A percentile compares a stretch with the other conserved stretches of the same genome.
Evolutionary conservation across 2,888 invertebrate genomes (phyloP).

Genomic region (Drosophila dives): DNA sequence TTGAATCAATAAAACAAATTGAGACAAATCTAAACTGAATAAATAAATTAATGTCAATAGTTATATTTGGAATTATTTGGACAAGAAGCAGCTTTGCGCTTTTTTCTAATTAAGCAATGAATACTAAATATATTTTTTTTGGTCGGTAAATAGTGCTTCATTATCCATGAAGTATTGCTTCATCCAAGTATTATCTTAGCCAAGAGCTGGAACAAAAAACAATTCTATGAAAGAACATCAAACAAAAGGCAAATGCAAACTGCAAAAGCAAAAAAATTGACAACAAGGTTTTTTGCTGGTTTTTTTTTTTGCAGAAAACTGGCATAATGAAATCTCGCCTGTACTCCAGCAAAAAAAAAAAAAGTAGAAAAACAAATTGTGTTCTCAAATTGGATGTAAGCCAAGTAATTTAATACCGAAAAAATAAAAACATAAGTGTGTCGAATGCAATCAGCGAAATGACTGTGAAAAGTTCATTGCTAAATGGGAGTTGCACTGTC

Average conservation of each 20-base stretch:
- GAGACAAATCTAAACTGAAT: constrained; percentile 38
- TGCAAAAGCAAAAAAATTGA: constrained; percentile 36
- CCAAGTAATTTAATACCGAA: constrained; percentile 64
- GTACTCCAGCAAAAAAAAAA: constrained; percentile 5
- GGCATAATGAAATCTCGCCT: constrained; percentile 60
- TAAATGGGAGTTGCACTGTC: constrained; percentile 33
- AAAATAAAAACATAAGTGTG: constrained; percentile 39
- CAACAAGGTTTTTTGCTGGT: constrained; percentile 61
- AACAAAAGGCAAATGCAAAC: constrained; percentile 32
- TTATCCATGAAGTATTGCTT: constrained; percentile 33
- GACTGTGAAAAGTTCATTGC: constrained; percentile 58
- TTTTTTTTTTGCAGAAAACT: constrained; percentile 38
- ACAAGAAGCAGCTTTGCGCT: constrained; percentile 26
- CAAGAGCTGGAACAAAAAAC: constrained; percentile 40
- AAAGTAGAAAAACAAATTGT: constrained; percentile 30
- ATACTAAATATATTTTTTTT: constrained; percentile 38
- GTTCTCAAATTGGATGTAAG: constrained; percentile 58
- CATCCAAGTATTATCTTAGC: not conserved
- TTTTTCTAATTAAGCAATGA: constrained; percentile 55
- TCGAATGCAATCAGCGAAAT: constrained; percentile 65
- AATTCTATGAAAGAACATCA: constrained; percentile 3
- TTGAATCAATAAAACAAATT: constrained; percentile 7
- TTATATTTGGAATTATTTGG: constrained; percentile 45
- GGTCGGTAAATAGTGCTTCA: constrained; percentile 34
- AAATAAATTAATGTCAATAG: constrained; percentile 54